Conservation (phyloP, 2,797 vertebrate species). For the Rhinella marina region DNA sequence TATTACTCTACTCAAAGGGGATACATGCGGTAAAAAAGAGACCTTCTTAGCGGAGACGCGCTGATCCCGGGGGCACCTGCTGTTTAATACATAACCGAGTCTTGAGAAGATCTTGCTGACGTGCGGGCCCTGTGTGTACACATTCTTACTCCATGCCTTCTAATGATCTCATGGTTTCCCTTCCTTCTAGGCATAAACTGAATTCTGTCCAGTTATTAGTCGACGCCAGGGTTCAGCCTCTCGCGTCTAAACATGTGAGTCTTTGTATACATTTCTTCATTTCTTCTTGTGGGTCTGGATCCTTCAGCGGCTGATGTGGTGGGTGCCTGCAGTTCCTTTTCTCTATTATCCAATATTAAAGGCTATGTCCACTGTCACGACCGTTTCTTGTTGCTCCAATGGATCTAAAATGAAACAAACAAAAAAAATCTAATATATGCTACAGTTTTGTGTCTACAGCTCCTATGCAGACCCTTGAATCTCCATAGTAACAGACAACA, state of each 20-base stretch:
- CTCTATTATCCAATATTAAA: not conserved
- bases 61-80: too few relatives aligned
- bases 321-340: not conserved
- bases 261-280: not conserved
- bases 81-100: too few relatives aligned
- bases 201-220: constrained; percentile 92
- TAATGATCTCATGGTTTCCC: constrained; percentile 54
- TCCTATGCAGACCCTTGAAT: too few relatives aligned
- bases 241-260: constrained; percentile 91
- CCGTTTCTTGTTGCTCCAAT: too few relatives aligned
- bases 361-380: not conserved
- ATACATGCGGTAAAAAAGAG: too few relatives aligned
- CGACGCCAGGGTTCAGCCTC: constrained; percentile 92
- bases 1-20: too few relatives aligned
- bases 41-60: too few relatives aligned
- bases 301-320: not conserved
- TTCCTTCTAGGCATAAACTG: constrained; percentile 86
- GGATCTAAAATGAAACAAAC: too few relatives aligned
- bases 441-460: too few relatives aligned
- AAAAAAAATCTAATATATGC: too few relatives aligned
- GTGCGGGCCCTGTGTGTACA: not conserved
- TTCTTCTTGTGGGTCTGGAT: not conserved
- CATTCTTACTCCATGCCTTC: not conserved
- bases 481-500: too few relatives aligned
- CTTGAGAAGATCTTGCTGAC: not conserved